Evolutionary conservation across 1,140 invertebrate species (phyloP), one percentile per base, ranked within the genome.

Genomic region (Papilio dardanus): DNA sequence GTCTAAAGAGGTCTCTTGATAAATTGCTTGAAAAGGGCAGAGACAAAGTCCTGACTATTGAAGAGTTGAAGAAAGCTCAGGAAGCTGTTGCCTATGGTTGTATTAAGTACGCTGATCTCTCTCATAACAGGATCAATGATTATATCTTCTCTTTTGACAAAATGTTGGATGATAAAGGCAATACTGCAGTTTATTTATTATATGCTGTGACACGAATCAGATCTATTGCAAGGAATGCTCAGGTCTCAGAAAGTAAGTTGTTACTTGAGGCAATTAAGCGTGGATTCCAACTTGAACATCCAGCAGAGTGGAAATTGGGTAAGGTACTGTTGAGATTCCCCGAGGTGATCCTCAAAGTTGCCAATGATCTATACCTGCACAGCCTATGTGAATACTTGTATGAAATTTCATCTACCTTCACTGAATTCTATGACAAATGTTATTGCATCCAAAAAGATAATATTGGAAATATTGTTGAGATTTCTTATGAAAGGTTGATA

Each of bases 101-200:
- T 85, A 99, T 99, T 65, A 99, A 99, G 92, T 99, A 99, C 92
- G 97, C 99, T 4, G 99, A 99, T 95, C 94, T 99, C 24, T 97
- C 96, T 12, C 98, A 99, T 83, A 99, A 99, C 89, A 95, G 98
- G 74, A 96, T 96, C 74, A 97, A 98, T 89, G 99, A 99, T 89
- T 99, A 99, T 87, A 95, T 99, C 8, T 99, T 99, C 93, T 99
- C 99, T 0, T 99, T 99, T 94, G 99, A 99, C 87, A 99, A 97
- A 95, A 99, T 99, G 99, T 94, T 99, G 37, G 99, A 99, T 85
- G 99, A 99, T 89, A 97, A 97, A 91, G 99, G 99, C 1, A 99
- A 99, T 86, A 99, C 99, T 5, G 99, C 99, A 1, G 99, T 99
- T 0, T 99, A 99, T 91, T 93, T 99, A 3, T 92, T 99, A 4